Base-by-base conservation (phyloP, 2,888 invertebrate species). In the Spodoptera picta region DNA sequence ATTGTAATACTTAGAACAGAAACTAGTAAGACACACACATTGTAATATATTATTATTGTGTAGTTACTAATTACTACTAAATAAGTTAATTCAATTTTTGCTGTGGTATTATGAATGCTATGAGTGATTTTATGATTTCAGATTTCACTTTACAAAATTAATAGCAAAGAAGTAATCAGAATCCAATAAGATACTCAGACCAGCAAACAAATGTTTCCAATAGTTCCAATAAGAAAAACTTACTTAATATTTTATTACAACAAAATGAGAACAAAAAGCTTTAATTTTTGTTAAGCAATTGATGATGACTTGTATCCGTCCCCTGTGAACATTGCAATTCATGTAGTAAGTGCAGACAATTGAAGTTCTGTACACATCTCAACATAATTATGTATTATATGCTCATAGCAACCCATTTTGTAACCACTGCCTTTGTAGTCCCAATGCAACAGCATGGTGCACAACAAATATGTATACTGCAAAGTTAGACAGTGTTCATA, bases 361-460 rank as follows among this genome's bases (percentile, higher is more conserved):
- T 51, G n/a, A 4, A n/a, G 51, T 52, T 31, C 45, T 31, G 50
- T 46, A 53, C 45, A 53, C 47, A 43, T 36, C 46, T 54, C 61
- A 62, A 67, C 57, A 74, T 51, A 4, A 6, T 4, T 31, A 31
- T 6, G 6, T 6, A 27, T 27, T 27, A 14, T 27, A 14, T 53
- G 60, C 53, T 68, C 67, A 63, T 57, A 60, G 70, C 73, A 73
- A 76, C 71, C 65, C 65, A 66, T 59, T 68, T 72, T 71, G 36
- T 63, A 53, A 58, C 52, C 60, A 53, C 54, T 54, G 42, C 47
- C 47, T 12, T 12, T 59, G 14, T 43, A 49, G 57, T 73, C 65
- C 60, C 55, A 47, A 87, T 84, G 59, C 87, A 81, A 70, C 84
- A 74, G 65, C 81, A 80, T 82, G 86, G 86, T 85, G 81, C 60